These are phyloP conservation scores for Scomber colias DNA, from an alignment of 2,113 vertebrate species.

Conservation along the genomic window DNA sequence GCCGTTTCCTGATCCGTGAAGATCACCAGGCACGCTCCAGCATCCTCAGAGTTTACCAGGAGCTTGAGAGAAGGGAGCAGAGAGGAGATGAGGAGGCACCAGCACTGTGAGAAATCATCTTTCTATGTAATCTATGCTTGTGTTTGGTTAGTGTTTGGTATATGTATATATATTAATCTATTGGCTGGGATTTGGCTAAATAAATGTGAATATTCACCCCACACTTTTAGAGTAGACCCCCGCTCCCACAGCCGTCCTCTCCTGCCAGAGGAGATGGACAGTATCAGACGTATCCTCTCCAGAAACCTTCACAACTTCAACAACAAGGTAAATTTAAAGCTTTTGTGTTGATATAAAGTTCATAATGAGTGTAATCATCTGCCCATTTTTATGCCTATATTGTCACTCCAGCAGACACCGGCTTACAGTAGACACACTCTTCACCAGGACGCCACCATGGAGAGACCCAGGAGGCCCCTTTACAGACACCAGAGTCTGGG, in stretches of 20 bases:
- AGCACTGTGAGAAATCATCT: conserved; percentile 44
- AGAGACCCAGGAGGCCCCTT: conserved; percentile 81
- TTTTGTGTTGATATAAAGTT: too few species aligned
- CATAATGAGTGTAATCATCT: not conserved
- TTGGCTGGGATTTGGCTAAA: not conserved
- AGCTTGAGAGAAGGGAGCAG: conserved; percentile 88
- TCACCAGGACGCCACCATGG: conserved; percentile 70
- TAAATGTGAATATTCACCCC: not conserved
- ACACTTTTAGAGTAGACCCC: conserved; percentile 51
- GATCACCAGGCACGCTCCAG: conserved; percentile 85
- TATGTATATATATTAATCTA: not conserved
- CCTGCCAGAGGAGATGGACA: conserved; percentile 81
- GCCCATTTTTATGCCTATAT: not conserved
- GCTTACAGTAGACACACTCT: conserved; percentile 89
- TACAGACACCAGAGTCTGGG: conserved; percentile 79
- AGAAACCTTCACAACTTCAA: conserved; percentile 87
- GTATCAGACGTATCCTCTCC: conserved; percentile 86
- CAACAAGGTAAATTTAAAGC: conserved; percentile 76
- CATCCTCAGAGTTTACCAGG: conserved; percentile 89
- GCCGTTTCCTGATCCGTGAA: conserved; percentile 87
- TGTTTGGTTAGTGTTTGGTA: too few species aligned
- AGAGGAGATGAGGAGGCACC: conserved; percentile 75
- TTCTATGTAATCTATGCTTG: not conserved
- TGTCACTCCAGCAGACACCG: conserved; percentile 75
- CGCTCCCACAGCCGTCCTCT: conserved; percentile 59